Base-by-base conservation (phyloP, 2,797 vertebrate genomes). In the Hydrophis major region DNA sequence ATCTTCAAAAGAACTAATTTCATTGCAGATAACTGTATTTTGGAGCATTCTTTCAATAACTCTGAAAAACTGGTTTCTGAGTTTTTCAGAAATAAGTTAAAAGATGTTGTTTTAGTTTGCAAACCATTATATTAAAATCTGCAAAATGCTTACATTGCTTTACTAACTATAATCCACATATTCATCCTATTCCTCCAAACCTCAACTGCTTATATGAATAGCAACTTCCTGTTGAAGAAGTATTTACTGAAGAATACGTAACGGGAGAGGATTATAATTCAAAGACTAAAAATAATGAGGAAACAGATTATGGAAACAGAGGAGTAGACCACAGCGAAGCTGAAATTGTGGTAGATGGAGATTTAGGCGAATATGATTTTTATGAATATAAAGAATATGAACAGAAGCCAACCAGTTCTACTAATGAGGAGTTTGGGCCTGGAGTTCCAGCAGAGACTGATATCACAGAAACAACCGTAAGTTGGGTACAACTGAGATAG, bases 371-470 rank as follows among this genome's bases (percentile, higher is more conserved):
- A 91, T 99, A 99, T 97, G 99, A 99, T 97, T 99, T 99, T 98
- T 99, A 98, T 96, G 99, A 98, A 97, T 98, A 98, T 93, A 98
- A 97, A 95, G 98, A 97, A 94, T 98, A 98, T 95, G 98, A 98
- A 96, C 98, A 98, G 92, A 98, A 98, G 96, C 97, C 98, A 94
- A 98, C 98, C 92, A 96, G 94, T 90, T 93, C 97, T 57, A 93
- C 97, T 97, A 98, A 98, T 93, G 98, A 99, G 95, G 98, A 98
- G 96, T 98, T 99, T 98, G 99, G 99, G 97, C 98, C 98, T 42
- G 99, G 99, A 97, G 98, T 99, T 63, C 98, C 99, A 61, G 99
- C 99, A 66, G 99, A 99, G 97, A 99, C 98, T 22, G 99, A 99
- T 98, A 95, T 99, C 96, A 98, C 98, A 92, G 98, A 99, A 97